A percentile compares a stretch with the other conserved stretches of the same genome.
These are phyloP conservation scores for Sapajus apella DNA, from an alignment of 2,113 vertebrate genomes.

Conservation along the genomic window DNA sequence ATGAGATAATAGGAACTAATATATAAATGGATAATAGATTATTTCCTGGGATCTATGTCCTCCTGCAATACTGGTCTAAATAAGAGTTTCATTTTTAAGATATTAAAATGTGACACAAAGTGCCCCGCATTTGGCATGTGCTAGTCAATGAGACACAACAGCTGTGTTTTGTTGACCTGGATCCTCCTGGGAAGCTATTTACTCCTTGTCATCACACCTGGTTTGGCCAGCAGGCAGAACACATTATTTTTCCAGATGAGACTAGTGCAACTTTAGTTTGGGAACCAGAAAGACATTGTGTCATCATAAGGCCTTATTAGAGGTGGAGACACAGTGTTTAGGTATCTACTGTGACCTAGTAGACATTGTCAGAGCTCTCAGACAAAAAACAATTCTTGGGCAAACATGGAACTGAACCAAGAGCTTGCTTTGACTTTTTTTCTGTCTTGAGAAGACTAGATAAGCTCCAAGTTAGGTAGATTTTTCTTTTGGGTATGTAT, in stretches of 20 bases:
- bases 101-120: background rate
- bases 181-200: background rate
- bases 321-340: background rate
- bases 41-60: background rate
- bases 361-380: slow-evolving; percentile 25
- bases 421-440: background rate
- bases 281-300: background rate
- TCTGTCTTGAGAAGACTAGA: background rate
- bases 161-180: background rate
- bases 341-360: background rate
- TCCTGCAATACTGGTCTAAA: background rate
- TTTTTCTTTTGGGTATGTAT: slow-evolving; percentile 46
- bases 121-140: background rate
- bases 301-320: slow-evolving; percentile 44
- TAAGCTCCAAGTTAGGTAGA: background rate
- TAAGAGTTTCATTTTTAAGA: slow-evolving; percentile 5
- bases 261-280: slow-evolving; percentile 34
- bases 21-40: background rate
- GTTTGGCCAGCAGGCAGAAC: background rate
- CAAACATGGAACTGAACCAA: background rate
- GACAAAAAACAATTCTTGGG: slow-evolving; percentile 37
- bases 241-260: slow-evolving; percentile 14
- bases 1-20: background rate
- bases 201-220: background rate
- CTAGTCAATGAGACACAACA: slow-evolving; percentile 12